A percentile compares a stretch with the other conserved stretches of the same genome.
Conservation (phyloP, 1,140 invertebrate genomes). For the Andrena cerasifolii region DNA sequence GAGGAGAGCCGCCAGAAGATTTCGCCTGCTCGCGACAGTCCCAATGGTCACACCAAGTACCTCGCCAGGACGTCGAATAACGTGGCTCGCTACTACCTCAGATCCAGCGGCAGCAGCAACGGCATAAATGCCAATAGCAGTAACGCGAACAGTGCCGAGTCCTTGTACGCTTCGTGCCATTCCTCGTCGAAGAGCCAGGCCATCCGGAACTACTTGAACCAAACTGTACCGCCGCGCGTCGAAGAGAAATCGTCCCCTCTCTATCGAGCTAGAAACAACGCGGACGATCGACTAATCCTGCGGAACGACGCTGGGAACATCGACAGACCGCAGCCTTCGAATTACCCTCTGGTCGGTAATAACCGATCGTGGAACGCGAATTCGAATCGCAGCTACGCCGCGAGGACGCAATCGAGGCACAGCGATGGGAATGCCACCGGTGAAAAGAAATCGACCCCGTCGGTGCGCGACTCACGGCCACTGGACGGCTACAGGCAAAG, state of each 20-base stretch:
- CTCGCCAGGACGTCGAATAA: conserved; percentile 63
- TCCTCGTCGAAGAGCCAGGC: conserved; percentile 62
- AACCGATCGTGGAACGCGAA: not conserved
- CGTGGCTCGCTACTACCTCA: conserved; percentile 63
- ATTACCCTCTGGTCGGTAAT: not conserved
- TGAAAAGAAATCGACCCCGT: conserved; percentile 17
- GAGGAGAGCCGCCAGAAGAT: conserved; percentile 30
- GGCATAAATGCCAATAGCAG: not conserved
- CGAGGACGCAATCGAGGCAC: not conserved
- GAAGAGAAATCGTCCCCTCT: not conserved
- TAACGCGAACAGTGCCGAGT: conserved; percentile 18
- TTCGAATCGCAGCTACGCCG: not conserved
- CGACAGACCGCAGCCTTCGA: not conserved
- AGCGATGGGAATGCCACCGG: not conserved
- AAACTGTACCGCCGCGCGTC: conserved; percentile 60
- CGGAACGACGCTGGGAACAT: not conserved
- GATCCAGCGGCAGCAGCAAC: conserved; percentile 13
- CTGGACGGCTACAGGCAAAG: conserved; percentile 70
- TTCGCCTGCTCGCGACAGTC: conserved; percentile 13
- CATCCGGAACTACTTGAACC: conserved; percentile 75
- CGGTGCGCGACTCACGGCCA: conserved; percentile 24
- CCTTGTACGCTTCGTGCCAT: conserved; percentile 26
- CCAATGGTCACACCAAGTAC: conserved; percentile 52
- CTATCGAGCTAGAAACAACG: not conserved
- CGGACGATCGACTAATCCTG: not conserved